Percentiles rank a stretch among this genome's conserved stretches.
phyloP scores from a whole-genome alignment of 2,888 invertebrate genomes.

The Phengaris arion region DNA sequence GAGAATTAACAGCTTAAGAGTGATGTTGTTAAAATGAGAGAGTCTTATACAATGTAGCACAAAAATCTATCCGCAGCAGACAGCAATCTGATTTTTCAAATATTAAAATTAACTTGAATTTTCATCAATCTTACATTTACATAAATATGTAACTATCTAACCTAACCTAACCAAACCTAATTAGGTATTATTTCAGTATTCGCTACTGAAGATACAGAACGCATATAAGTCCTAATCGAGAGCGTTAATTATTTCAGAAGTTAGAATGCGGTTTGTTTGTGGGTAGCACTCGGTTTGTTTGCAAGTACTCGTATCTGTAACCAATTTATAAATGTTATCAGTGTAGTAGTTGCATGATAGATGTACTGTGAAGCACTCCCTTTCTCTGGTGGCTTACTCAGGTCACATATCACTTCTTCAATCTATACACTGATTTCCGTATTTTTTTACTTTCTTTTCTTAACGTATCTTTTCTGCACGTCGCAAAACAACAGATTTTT shows the following conservation, averaged over 20 bases:
- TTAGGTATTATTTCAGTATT: no score
- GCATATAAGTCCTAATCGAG: no score
- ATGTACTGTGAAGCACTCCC: slow-evolving; percentile 56
- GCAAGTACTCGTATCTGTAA: slow-evolving; percentile 35
- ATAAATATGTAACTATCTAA: no score
- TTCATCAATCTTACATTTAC: no score
- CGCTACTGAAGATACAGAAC: no score
- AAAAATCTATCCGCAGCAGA: neutral
- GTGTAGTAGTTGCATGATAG: slow-evolving; percentile 66
- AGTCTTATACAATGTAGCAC: neutral
- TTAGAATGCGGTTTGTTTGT: slow-evolving; percentile 5
- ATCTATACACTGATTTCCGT: slow-evolving; percentile 33
- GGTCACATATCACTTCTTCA: slow-evolving; percentile 38
- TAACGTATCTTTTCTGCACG: neutral
- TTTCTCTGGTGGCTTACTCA: slow-evolving; percentile 35
- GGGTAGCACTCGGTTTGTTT: neutral
- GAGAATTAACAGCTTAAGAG: neutral
- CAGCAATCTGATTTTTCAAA: neutral
- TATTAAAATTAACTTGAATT: neutral
- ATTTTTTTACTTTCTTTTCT: slow-evolving; percentile 15
- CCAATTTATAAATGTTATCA: slow-evolving; percentile 55
- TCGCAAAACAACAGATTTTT: neutral
- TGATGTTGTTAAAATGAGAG: slow-evolving; percentile 35
- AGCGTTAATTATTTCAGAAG: neutral
- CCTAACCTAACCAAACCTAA: no score